These are phyloP conservation scores for Melieria picta DNA, from an alignment of 2,888 invertebrate genomes.

Conservation along the genomic window DNA sequence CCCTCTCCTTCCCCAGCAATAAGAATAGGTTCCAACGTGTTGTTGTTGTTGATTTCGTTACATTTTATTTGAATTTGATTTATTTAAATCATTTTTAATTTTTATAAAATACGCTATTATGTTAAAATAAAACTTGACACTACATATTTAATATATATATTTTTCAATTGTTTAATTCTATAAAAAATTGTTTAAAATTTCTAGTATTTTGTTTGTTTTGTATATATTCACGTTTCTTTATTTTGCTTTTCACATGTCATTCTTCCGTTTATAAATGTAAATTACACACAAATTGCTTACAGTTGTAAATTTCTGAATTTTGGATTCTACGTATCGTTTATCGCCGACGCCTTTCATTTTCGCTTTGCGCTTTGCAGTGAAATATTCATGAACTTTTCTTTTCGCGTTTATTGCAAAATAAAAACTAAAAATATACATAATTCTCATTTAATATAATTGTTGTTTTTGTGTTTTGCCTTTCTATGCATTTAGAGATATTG, in stretches of 20 bases:
- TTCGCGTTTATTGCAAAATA: conserved; percentile 32
- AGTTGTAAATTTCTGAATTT: conserved; percentile 16
- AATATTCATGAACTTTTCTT: conserved; percentile 27
- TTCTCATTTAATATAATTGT: conserved; percentile 24
- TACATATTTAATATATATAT: conserved; percentile 19
- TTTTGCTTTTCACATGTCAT: conserved; percentile 7
- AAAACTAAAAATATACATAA: conserved; percentile 35
- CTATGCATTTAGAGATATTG: background rate
- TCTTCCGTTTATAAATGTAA: background rate
- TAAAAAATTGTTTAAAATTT: conserved; percentile 24
- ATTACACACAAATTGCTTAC: conserved; percentile 18
- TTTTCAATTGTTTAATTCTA: conserved; percentile 28
- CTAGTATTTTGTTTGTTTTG: conserved; percentile 18
- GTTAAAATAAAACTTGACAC: conserved; percentile 37
- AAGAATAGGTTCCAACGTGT: conserved; percentile 17
- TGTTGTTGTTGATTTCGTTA: conserved; percentile 25
- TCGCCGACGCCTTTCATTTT: background rate
- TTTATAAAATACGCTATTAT: conserved; percentile 34
- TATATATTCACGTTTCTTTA: conserved; percentile 12
- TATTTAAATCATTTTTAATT: conserved; percentile 26
- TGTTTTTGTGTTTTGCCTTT: conserved; percentile 1
- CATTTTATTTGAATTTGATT: conserved; percentile 18
- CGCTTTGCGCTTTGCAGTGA: conserved; percentile 16
- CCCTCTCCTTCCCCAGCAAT: background rate
- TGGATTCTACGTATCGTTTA: background rate